These are phyloP conservation scores for honey bee (Apis mellifera) DNA, from an alignment of 1,140 invertebrate genomes.

Conservation along the genomic window DNA sequence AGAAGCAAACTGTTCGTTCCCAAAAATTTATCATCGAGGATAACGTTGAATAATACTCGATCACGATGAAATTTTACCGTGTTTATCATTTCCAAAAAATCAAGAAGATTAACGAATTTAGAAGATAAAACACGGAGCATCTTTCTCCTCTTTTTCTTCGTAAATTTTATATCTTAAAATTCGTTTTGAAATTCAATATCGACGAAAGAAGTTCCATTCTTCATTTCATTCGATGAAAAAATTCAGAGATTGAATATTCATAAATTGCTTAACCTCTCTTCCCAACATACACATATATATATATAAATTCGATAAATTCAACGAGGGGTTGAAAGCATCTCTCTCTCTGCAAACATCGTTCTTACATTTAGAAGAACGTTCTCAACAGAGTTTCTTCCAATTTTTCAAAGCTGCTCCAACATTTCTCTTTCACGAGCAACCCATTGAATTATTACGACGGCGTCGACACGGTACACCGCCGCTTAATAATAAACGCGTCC, in stretches of 20 bases:
- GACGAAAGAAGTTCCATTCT: too few species aligned
- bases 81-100: neutral
- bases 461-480: neutral
- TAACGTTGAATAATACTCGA: neutral
- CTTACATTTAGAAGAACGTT: neutral
- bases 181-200: too few species aligned
- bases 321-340: neutral
- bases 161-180: too few species aligned
- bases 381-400: too few species aligned
- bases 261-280: too few species aligned
- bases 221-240: too few species aligned
- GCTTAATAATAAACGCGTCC: conserved; percentile 29
- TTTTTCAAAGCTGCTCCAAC: neutral
- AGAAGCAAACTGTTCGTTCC: conserved; percentile 5
- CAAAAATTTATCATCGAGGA: conserved; percentile 36
- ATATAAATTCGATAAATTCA: too few species aligned
- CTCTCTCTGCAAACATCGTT: too few species aligned
- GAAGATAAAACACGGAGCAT: too few species aligned
- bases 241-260: too few species aligned
- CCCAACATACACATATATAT: too few species aligned
- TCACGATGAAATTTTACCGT: conserved; percentile 12
- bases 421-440: conserved; percentile 22
- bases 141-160: too few species aligned
- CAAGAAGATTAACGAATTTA: neutral
- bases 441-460: neutral